Evolutionary conservation across 2,113 vertebrate species (phyloP).

Genomic region (Alouatta palliata): DNA sequence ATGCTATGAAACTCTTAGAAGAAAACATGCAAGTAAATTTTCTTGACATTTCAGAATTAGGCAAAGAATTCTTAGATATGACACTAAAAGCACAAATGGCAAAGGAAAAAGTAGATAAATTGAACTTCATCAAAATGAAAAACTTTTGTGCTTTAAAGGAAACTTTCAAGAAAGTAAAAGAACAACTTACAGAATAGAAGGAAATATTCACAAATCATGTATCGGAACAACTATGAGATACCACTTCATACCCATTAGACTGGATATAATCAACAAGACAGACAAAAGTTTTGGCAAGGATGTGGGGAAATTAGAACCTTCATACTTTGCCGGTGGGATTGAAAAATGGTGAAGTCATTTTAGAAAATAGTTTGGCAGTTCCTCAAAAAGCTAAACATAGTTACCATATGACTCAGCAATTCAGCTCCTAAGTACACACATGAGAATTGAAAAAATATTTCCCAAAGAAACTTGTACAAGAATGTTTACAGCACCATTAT

Average conservation of each 20-base stretch:
- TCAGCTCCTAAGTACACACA: background rate
- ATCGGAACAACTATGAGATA: background rate
- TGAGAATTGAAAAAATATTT: background rate
- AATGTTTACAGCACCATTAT: slow-evolving; percentile 15
- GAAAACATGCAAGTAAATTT: background rate
- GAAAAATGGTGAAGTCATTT: background rate
- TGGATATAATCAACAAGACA: background rate
- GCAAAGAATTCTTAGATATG: background rate
- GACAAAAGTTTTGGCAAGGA: background rate
- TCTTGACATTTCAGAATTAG: background rate
- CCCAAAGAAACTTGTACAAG: background rate
- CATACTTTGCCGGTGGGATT: background rate
- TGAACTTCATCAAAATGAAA: background rate
- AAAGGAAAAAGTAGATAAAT: background rate
- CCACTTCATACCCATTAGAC: background rate
- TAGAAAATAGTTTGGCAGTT: background rate
- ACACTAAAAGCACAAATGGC: background rate
- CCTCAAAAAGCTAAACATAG: slow-evolving; percentile 11
- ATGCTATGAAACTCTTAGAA: background rate
- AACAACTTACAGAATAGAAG: background rate
- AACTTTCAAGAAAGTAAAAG: background rate
- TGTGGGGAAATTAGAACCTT: background rate
- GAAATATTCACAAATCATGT: background rate
- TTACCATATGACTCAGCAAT: background rate
- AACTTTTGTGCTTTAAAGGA: background rate